Conservation (phyloP, 2,797 vertebrate species). For the Sparidentex hasta region DNA sequence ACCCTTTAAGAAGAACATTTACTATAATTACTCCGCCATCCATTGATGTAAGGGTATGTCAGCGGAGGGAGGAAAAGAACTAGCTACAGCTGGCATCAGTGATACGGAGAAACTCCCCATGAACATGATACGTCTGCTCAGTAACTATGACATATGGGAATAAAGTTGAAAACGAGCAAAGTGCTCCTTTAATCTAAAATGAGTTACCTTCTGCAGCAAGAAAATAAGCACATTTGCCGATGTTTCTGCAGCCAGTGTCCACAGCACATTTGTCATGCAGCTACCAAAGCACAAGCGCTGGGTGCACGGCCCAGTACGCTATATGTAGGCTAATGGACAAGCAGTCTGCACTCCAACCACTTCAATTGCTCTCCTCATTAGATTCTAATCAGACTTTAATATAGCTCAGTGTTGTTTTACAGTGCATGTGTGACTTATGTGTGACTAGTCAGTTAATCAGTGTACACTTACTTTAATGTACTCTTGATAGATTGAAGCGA, state of each 20-base stretch:
- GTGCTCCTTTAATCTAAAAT: conserved; percentile 58
- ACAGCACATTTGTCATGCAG: conserved; percentile 47
- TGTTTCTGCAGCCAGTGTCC: conserved; percentile 44
- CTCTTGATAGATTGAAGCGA: conserved; percentile 74
- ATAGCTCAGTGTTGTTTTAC: conserved; percentile 73
- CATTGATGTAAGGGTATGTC: conserved; percentile 26
- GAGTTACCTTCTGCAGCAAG: conserved; percentile 38
- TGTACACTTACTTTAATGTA: conserved; percentile 71
- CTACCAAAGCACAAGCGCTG: conserved; percentile 18
- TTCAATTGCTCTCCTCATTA: conserved; percentile 63
- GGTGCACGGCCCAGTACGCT: neutral
- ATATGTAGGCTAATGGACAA: conserved; percentile 39
- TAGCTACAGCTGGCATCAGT: conserved; percentile 36
- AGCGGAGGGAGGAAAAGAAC: conserved; percentile 27
- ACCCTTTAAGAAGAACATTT: conserved; percentile 2
- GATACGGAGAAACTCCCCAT: neutral
- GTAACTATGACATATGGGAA: conserved; percentile 53
- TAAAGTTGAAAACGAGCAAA: conserved; percentile 52
- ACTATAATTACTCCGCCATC: conserved; percentile 38
- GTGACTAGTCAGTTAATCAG: conserved; percentile 69
- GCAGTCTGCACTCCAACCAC: conserved; percentile 43
- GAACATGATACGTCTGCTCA: conserved; percentile 41
- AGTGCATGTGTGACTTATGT: conserved; percentile 66
- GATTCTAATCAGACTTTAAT: conserved; percentile 74
- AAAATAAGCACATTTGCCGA: conserved; percentile 46